Evolutionary conservation across 2,888 invertebrate species (phyloP).

Genomic region (Napeogenes inachia): DNA sequence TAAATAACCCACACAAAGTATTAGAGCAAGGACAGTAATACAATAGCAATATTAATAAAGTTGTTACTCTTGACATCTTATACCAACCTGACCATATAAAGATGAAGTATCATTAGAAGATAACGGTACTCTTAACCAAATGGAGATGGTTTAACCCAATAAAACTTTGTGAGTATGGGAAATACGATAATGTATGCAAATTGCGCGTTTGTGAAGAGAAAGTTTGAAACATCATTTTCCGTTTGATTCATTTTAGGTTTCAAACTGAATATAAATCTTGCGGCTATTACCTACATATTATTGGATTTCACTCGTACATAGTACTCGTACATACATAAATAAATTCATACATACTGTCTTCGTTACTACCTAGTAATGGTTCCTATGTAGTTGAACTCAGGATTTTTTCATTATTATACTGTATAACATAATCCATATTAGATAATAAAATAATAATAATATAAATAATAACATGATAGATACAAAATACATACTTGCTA

Average conservation of each 20-base stretch:
- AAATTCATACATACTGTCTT: too few relatives aligned
- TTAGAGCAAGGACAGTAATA: constrained; percentile 49
- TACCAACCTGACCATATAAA: constrained; percentile 16
- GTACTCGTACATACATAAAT: too few relatives aligned
- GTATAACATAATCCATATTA: too few relatives aligned
- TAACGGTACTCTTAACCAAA: constrained; percentile 3
- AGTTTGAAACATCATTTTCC: constrained; percentile 1
- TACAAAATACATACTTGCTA: too few relatives aligned
- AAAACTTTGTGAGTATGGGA: constrained; percentile 6
- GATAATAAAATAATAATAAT: too few relatives aligned
- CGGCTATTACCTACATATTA: background rate
- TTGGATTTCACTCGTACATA: too few relatives aligned
- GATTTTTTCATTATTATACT: too few relatives aligned
- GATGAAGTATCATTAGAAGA: constrained; percentile 1
- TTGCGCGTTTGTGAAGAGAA: constrained; percentile 4
- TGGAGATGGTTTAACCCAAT: constrained; percentile 2
- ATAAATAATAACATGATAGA: too few relatives aligned
- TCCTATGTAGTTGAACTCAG: too few relatives aligned
- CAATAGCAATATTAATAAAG: constrained; percentile 29
- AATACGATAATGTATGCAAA: constrained; percentile 7
- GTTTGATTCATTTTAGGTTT: background rate
- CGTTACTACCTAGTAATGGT: too few relatives aligned
- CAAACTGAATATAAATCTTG: background rate
- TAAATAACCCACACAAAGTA: constrained; percentile 17
- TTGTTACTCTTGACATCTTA: constrained; percentile 34